Conservation (phyloP, 2,888 invertebrate species). For the Nasonia oneida region DNA sequence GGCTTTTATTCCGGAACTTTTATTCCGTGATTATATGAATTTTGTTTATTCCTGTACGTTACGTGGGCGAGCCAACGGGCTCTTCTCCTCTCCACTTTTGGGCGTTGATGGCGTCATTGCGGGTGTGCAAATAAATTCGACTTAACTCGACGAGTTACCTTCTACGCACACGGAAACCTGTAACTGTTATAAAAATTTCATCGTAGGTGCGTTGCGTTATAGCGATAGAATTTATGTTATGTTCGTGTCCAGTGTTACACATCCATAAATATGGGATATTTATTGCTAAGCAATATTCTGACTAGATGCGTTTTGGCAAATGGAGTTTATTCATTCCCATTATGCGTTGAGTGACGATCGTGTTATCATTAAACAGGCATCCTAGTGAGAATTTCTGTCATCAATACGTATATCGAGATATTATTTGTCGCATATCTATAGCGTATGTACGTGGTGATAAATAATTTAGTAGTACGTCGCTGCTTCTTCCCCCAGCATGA, state of each 20-base stretch:
- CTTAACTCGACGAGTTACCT: conserved; percentile 16
- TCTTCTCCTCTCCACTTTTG: neutral
- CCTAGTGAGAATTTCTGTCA: neutral
- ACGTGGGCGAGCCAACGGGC: neutral
- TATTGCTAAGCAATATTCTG: neutral
- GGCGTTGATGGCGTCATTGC: conserved; percentile 28
- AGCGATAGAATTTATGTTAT: neutral
- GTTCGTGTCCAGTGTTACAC: neutral
- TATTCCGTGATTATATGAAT: conserved; percentile 47
- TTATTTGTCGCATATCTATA: neutral
- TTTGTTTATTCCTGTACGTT: conserved; percentile 35
- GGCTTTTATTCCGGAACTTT: conserved; percentile 8
- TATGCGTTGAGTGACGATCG: neutral
- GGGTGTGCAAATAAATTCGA: neutral
- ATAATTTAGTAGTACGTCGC: neutral
- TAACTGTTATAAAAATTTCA: conserved; percentile 32
- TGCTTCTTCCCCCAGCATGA: neutral
- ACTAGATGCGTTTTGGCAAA: neutral
- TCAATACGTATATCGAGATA: neutral
- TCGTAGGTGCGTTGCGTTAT: neutral
- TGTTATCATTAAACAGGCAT: neutral
- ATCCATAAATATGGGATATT: neutral
- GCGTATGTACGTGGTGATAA: neutral
- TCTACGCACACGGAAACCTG: neutral
- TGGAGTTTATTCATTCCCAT: neutral